Evolutionary conservation across 2,797 vertebrate genomes (phyloP), one percentile per base, ranked within the genome.

Genomic region (Bryconaethiops microstoma): DNA sequence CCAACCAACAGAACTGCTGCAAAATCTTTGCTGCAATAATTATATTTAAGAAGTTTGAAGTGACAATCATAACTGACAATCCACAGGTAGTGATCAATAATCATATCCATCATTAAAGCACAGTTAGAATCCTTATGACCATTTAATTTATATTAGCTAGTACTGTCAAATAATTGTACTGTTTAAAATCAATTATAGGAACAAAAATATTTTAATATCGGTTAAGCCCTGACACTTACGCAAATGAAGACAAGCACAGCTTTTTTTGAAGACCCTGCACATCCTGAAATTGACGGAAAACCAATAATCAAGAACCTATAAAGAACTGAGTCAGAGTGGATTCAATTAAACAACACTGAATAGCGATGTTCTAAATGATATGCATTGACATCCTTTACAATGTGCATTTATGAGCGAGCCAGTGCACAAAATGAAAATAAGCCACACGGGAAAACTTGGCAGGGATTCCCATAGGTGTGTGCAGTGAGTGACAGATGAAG

Each of bases 401-500:
- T 35, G 13, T n/a, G 16, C 52, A 29, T 35, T 40, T 35, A 35
- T 35, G 4, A 25, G 23, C 29, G 65, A 12, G 45, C 21, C 59
- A 13, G 48, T 73, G 67, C 54, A 4, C 23, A 45, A 74, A 77
- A 48, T 62, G 39, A 69, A 62, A 67, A 68, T 69, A 65, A 64
- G 52, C 35, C 65, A 29, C 8, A 54, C 9, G 45, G 17, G 55
- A 45, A 4, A 5, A 48, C 21, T 60, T 67, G 19, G 50, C 9
- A 35, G 69, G 69, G 70, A 82, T 65, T 45, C 81, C 85, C 83
- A 39, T 13, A 75, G 82, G 80, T 60, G n/a, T 55, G 65, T 42
- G 52, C 50, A n/a, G 60, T 25, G 62, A 80, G 63, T 77, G 76
- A 82, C 74, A 68, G 77, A 72, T 10, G 76, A 84, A 78, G 60